Percentiles rank a stretch among this genome's conserved stretches.
These are phyloP conservation scores for Drosophila kepulauana DNA, from an alignment of 1,140 invertebrate genomes.

Conservation along the genomic window DNA sequence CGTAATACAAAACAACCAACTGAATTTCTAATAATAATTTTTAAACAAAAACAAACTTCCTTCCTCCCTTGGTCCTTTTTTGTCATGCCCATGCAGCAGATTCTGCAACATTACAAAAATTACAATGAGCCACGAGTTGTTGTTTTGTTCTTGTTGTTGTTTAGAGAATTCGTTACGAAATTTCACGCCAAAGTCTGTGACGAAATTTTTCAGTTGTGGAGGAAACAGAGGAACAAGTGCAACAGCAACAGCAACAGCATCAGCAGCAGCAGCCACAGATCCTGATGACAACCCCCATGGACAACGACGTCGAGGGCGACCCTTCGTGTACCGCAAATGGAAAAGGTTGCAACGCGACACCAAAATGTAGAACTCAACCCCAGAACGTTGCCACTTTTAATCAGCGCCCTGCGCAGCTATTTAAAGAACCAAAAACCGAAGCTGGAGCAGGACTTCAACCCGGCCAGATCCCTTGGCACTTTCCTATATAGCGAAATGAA, in stretches of 20 bases:
- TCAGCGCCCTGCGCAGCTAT: constrained; percentile 79
- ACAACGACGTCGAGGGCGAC: constrained; percentile 4
- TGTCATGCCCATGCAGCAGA: constrained; percentile 58
- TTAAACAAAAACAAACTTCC: constrained; percentile 79
- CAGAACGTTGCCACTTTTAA: constrained; percentile 74
- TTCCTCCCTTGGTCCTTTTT: constrained; percentile 4
- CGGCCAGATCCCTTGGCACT: constrained; percentile 25
- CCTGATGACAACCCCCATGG: constrained; percentile 44
- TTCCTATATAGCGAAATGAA: constrained; percentile 54
- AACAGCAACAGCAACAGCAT: constrained; percentile 45
- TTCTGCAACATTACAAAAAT: constrained; percentile 72
- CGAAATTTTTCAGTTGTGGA: constrained; percentile 64
- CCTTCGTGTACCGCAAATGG: constrained; percentile 31
- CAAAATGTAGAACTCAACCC: constrained; percentile 26
- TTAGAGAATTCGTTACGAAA: constrained; percentile 84
- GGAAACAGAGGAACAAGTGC: constrained; percentile 62
- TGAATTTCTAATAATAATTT: constrained; percentile 82
- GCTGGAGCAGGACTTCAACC: constrained; percentile 13
- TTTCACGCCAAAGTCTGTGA: constrained; percentile 85
- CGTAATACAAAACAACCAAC: constrained; percentile 66
- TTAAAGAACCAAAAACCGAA: constrained; percentile 55
- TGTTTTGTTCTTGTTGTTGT: constrained; percentile 36
- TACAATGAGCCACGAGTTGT: constrained; percentile 64
- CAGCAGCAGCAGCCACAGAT: constrained; percentile 28
- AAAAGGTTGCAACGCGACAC: constrained; percentile 76